phyloP scores from a whole-genome alignment of 1,140 invertebrate genomes.

The Drosophila sproati region DNA sequence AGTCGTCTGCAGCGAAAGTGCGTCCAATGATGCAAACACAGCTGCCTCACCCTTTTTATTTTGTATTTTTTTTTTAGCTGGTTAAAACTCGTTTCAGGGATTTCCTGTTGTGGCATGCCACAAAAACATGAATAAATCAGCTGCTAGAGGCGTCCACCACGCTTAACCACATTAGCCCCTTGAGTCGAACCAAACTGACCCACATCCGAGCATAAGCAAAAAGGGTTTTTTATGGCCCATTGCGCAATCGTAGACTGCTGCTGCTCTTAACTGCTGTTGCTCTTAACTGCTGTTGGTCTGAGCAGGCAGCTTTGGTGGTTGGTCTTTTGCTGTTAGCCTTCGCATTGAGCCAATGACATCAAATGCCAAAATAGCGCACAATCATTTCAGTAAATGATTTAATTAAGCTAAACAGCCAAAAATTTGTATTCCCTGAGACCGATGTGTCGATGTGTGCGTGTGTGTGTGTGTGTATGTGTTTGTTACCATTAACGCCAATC shows the following conservation, averaged over 20 bases:
- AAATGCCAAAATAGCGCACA: slow-evolving; percentile 76
- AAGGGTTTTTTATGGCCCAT: slow-evolving; percentile 31
- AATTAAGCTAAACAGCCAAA: slow-evolving; percentile 79
- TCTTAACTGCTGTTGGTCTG: not conserved
- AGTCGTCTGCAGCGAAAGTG: slow-evolving; percentile 67
- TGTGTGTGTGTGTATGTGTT: slow-evolving; percentile 5
- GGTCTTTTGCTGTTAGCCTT: slow-evolving; percentile 58
- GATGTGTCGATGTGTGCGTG: not conserved
- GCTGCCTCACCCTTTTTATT: slow-evolving; percentile 31
- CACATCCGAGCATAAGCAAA: slow-evolving; percentile 50
- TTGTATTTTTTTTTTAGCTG: slow-evolving; percentile 25
- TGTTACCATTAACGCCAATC: slow-evolving; percentile 52
- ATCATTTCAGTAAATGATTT: slow-evolving; percentile 83
- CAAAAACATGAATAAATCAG: slow-evolving; percentile 56
- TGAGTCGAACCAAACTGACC: slow-evolving; percentile 55
- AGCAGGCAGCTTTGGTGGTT: not conserved
- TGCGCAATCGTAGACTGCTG: slow-evolving; percentile 33
- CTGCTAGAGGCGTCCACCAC: slow-evolving; percentile 33
- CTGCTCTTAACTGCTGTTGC: not conserved
- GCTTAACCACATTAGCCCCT: slow-evolving; percentile 43
- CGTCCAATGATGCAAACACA: slow-evolving; percentile 39
- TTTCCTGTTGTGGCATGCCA: slow-evolving; percentile 68
- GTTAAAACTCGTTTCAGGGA: slow-evolving; percentile 65
- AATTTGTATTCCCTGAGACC: slow-evolving; percentile 32
- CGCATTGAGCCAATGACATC: slow-evolving; percentile 78